phyloP scores from a whole-genome alignment of 2,888 invertebrate genomes.

The Diadegma fenestrale region DNA sequence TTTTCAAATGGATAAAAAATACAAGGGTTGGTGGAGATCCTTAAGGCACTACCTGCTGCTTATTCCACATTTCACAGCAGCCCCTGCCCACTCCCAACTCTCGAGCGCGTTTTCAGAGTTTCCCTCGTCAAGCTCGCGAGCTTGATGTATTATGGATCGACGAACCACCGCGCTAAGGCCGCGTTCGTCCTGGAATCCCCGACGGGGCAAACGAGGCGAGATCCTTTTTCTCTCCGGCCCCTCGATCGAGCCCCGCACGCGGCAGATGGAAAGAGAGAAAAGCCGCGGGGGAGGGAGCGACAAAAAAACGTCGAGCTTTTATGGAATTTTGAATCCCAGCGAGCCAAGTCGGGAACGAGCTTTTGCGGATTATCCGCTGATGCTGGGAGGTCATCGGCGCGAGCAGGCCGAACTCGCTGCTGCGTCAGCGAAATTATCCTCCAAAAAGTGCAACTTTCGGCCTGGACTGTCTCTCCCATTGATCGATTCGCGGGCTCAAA shows the following conservation, averaged over 20 bases:
- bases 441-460: too few species aligned
- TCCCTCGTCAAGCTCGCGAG: neutral
- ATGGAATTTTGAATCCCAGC: conserved; percentile 18
- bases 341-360: neutral
- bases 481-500: too few species aligned
- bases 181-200: conserved; percentile 8
- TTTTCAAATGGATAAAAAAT: conserved; percentile 4
- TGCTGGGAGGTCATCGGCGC: neutral
- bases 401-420: neutral
- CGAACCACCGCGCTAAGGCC: neutral
- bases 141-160: conserved; percentile 13
- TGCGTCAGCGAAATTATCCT: neutral
- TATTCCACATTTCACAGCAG: neutral
- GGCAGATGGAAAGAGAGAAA: neutral
- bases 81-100: neutral
- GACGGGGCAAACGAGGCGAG: neutral
- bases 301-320: conserved; percentile 16
- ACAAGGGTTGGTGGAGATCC: neutral
- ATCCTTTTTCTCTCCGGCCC: neutral
- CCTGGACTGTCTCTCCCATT: too few species aligned
- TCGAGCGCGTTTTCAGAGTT: neutral
- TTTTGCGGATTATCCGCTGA: conserved; percentile 25
- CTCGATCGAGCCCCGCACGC: neutral
- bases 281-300: neutral
- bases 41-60: neutral